Conservation (phyloP, 2,797 vertebrate genomes). For the Typhlichthys subterraneus region DNA sequence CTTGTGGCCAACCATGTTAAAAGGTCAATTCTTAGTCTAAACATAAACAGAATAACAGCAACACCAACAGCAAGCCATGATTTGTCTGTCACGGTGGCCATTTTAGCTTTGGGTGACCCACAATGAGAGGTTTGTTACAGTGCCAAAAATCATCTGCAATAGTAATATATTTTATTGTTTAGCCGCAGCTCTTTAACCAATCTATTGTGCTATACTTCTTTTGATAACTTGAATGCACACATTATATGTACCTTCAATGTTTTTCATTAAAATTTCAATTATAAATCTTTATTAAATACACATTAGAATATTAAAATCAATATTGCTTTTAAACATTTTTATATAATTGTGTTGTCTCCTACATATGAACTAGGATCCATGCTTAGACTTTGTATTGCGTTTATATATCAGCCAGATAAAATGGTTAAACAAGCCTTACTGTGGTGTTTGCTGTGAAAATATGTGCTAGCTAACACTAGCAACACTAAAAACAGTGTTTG, state of each 20-base stretch:
- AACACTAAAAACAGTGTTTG: background rate
- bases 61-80: slow-evolving; percentile 3
- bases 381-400: background rate
- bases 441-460: background rate
- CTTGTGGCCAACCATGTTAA: slow-evolving; percentile 38
- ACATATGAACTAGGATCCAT: background rate
- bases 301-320: background rate
- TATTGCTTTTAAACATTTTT: background rate
- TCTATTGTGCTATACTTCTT: no score
- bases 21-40: slow-evolving; percentile 57
- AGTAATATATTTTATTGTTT: no score
- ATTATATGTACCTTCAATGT: no score
- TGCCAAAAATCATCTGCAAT: no score
- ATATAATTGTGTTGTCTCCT: no score
- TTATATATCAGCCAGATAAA: background rate
- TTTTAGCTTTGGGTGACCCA: no score
- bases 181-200: no score
- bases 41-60: slow-evolving; percentile 50
- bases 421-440: background rate
- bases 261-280: no score
- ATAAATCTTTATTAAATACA: no score
- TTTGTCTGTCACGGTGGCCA: background rate
- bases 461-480: background rate
- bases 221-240: no score
- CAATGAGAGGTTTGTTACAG: no score